Percentiles rank a stretch among this genome's conserved stretches.
Evolutionary conservation across 2,113 vertebrate genomes (phyloP).

Genomic region (Petromus typicus): DNA sequence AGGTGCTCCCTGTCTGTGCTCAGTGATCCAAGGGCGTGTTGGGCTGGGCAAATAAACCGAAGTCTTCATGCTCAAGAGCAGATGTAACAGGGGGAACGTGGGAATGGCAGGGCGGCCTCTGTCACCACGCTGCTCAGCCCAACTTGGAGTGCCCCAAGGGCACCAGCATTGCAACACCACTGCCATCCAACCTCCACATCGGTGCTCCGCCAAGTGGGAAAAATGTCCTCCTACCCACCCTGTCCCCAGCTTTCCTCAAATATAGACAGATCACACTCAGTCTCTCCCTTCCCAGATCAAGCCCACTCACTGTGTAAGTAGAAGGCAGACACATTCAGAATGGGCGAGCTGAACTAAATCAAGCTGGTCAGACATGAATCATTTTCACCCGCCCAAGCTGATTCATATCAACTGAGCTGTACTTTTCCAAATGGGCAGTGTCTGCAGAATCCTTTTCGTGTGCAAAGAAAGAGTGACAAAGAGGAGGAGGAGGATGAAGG

Average conservation of each 20-base stretch:
- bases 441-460: neutral
- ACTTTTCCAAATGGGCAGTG: slow-evolving; percentile 64
- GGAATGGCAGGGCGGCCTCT: neutral
- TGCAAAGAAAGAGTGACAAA: neutral
- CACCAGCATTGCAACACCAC: neutral
- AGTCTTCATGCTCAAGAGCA: neutral
- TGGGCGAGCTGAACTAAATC: neutral
- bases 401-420: slow-evolving; percentile 64
- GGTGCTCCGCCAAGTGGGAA: neutral
- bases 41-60: neutral
- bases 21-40: neutral
- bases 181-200: neutral
- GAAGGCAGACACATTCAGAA: slow-evolving; percentile 50
- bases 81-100: neutral
- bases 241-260: slow-evolving; percentile 18
- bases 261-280: slow-evolving; percentile 1
- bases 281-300: slow-evolving; percentile 4
- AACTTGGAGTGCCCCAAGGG: neutral
- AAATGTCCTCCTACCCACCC: neutral
- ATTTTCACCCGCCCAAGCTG: slow-evolving; percentile 44
- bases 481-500: neutral
- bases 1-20: neutral
- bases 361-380: slow-evolving; percentile 51
- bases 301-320: slow-evolving; percentile 56
- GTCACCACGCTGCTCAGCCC: neutral